Conservation (phyloP, 2,888 invertebrate genomes). For the Rhorus exstirpatorius region DNA sequence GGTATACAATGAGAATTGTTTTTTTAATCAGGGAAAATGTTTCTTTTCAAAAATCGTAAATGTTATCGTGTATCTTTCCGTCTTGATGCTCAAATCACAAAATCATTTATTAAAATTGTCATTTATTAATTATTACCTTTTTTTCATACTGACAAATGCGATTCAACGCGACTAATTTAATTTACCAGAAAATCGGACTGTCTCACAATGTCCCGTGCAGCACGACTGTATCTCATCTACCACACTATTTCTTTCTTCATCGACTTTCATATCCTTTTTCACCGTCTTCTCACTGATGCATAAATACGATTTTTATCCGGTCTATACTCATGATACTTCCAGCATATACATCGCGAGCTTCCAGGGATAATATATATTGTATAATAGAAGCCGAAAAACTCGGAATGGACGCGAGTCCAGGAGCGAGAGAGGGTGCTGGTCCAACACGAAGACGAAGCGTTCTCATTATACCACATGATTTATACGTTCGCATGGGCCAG, state of each 20-base stretch:
- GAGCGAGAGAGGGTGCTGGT: slow-evolving; percentile 76
- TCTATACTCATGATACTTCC: slow-evolving; percentile 19
- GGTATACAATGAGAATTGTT: no score
- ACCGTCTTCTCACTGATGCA: neutral
- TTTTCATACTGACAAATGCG: no score
- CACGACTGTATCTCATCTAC: no score
- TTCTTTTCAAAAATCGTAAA: no score
- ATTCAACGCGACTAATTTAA: no score
- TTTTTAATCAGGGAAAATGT: no score
- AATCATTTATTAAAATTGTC: no score
- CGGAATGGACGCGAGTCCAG: slow-evolving; percentile 78
- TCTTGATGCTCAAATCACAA: no score
- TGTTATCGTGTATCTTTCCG: no score
- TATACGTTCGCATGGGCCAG: slow-evolving; percentile 81
- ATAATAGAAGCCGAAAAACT: slow-evolving; percentile 69
- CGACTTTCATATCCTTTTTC: slow-evolving; percentile 7
- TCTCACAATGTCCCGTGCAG: no score
- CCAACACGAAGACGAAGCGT: slow-evolving; percentile 84
- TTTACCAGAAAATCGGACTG: no score
- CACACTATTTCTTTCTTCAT: neutral
- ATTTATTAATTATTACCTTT: no score
- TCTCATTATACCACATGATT: slow-evolving; percentile 86
- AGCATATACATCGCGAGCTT: slow-evolving; percentile 30
- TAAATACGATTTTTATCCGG: slow-evolving; percentile 37
- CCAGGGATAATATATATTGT: slow-evolving; percentile 62